Evolutionary conservation across 2,113 vertebrate species (phyloP), one percentile per base, ranked within the genome.

Genomic region (Platichthys flesus): DNA sequence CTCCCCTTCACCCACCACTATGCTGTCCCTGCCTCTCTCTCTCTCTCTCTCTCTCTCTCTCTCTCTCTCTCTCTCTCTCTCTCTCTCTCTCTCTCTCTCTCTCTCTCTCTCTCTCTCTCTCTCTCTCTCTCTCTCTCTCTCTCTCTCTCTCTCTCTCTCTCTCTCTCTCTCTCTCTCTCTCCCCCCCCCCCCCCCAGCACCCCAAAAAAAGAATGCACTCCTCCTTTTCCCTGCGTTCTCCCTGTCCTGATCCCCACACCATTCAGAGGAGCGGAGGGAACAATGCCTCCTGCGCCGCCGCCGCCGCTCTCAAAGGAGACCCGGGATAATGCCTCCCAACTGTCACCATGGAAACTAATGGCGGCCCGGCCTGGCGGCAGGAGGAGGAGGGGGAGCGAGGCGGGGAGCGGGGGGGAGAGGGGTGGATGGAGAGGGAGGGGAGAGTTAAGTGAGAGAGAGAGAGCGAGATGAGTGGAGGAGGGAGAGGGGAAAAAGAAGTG

Each of bases 311-410:
- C 95, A 95, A 95, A 95, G 92, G 92, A 42, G 94, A 89, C 85
- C 95, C 79, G 89, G 93, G 84, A 95, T 96, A 97, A 97, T 95
- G 95, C 96, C 93, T 89, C 93, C 83, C 92, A 87, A 65, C 79
- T 84, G 95, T 98, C 95, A 81, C 96, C 95, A 97, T 96, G 95
- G 96, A 94, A 96, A 98, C 96, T 95, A 96, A 96, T 95, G 93
- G 92, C 90, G 89, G 91, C 5, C 87, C 92, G 18, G 91, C 85
- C 88, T 69, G 70, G 67, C 69, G 52, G 86, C 79, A 68, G 84
- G 68, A 56, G 78, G 69, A 63, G 82, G 69, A 63, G 82, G 51
- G 51, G 61, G n/a, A 5, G 10, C 35, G 54, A 49, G 61, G 10
- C 28, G 57, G 15, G 40, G 40, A 3, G 40, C 10, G 0, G 37